These are phyloP conservation scores for Grammomys dolichurus DNA, from an alignment of 2,113 vertebrate species.

Conservation along the genomic window DNA sequence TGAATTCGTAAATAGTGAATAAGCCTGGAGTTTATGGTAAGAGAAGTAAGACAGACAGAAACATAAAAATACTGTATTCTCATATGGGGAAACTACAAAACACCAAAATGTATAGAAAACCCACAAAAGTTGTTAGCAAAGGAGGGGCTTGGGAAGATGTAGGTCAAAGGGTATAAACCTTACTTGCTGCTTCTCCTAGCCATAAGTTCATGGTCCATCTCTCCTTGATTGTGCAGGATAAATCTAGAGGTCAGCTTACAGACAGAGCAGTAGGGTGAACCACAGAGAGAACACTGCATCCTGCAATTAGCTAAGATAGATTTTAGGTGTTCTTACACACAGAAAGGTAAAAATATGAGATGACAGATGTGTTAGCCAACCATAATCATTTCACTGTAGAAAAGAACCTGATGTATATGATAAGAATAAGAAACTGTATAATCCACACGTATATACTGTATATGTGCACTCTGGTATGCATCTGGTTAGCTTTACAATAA, in stretches of 20 bases:
- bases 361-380: not conserved
- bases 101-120: not conserved
- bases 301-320: not conserved
- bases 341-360: not conserved
- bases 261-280: not conserved
- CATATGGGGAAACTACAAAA: not conserved
- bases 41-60: not conserved
- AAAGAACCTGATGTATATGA: not conserved
- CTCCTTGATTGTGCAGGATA: not conserved
- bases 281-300: not conserved
- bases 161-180: too few relatives aligned
- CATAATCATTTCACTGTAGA: not conserved
- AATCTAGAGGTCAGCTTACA: not conserved
- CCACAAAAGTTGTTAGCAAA: too few relatives aligned
- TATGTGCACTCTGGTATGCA: not conserved
- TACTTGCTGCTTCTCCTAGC: too few relatives aligned
- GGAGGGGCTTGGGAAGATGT: not conserved
- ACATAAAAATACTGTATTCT: not conserved
- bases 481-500: conserved; percentile 52
- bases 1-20: not conserved
- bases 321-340: not conserved
- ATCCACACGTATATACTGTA: not conserved
- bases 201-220: too few relatives aligned
- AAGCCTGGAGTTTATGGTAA: not conserved
- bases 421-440: conserved; percentile 16